These are phyloP conservation scores for Brachionus rotundiformis DNA, from an alignment of 1,140 invertebrate species.

Conservation along the genomic window DNA sequence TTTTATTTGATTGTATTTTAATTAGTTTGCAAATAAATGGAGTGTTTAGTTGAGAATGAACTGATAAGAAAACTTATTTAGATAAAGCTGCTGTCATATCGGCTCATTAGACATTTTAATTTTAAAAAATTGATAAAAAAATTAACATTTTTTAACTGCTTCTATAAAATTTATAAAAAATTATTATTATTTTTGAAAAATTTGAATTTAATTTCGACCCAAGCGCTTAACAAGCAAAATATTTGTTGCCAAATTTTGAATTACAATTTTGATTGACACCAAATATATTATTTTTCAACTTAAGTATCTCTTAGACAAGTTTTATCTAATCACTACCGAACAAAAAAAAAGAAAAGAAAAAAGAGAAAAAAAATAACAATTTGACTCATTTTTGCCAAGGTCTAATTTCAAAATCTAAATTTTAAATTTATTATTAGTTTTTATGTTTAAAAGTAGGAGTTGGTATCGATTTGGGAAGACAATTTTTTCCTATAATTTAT, in stretches of 20 bases:
- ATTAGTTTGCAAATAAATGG: not conserved
- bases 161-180: not conserved
- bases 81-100: not conserved
- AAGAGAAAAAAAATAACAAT: no score
- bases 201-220: not conserved
- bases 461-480: not conserved
- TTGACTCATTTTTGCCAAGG: not conserved
- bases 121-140: not conserved
- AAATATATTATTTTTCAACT: conserved; percentile 4
- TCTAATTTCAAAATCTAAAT: not conserved
- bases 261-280: not conserved
- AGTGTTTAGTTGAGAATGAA: not conserved
- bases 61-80: not conserved
- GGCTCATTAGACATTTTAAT: not conserved
- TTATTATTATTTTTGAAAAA: not conserved
- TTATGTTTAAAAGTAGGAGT: not conserved
- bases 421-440: not conserved
- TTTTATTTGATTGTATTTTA: conserved; percentile 17
- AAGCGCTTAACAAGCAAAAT: not conserved
- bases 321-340: not conserved
- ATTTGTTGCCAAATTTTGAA: not conserved
- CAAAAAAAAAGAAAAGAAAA: not conserved
- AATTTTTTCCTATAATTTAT: not conserved
- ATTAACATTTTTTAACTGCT: not conserved
- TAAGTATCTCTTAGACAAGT: not conserved